Percentiles rank a stretch among this genome's conserved stretches.
Conservation (phyloP, 1,140 invertebrate species). For the Drosophila sechellia region DNA sequence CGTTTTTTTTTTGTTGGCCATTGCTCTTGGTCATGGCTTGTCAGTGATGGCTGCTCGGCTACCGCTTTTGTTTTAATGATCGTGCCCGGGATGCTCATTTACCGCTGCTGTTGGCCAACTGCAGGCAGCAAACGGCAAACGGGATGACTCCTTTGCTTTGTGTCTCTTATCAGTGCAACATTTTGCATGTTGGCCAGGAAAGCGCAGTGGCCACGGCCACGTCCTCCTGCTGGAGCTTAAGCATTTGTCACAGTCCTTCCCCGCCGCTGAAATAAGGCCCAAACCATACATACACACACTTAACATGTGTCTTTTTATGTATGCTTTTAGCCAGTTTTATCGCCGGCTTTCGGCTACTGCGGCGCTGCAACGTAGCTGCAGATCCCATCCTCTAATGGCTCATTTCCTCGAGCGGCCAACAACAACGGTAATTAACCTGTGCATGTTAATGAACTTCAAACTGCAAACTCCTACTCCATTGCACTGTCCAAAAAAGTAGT, state of each 20-base stretch:
- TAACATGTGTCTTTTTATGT: constrained; percentile 83
- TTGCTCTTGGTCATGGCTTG: constrained; percentile 77
- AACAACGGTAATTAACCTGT: constrained; percentile 83
- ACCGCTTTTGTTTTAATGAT: constrained; percentile 83
- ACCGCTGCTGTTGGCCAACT: constrained; percentile 49
- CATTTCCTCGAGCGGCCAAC: constrained; percentile 72
- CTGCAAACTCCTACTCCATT: constrained; percentile 29
- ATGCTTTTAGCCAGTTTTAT: constrained; percentile 80
- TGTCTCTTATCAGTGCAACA: constrained; percentile 76
- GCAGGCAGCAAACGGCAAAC: constrained; percentile 39
- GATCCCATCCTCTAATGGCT: constrained; percentile 75
- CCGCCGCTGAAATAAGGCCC: constrained; percentile 10
- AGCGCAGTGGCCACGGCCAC: constrained; percentile 41
- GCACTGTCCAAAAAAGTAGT: constrained; percentile 7
- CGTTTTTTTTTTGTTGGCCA: constrained; percentile 45
- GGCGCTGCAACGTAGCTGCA: constrained; percentile 47
- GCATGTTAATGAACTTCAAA: constrained; percentile 83
- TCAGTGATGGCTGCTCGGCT: constrained; percentile 62
- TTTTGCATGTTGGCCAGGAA: constrained; percentile 71
- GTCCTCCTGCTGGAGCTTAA: constrained; percentile 50
- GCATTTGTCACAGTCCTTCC: constrained; percentile 75
- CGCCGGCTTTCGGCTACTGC: constrained; percentile 66
- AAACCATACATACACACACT: constrained; percentile 31
- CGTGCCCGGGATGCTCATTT: constrained; percentile 70
- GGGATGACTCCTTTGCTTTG: constrained; percentile 76